Percentiles rank a stretch among this genome's conserved stretches.
Conservation (phyloP, 2,113 vertebrate genomes). For the Austrofundulus limnaeus region DNA sequence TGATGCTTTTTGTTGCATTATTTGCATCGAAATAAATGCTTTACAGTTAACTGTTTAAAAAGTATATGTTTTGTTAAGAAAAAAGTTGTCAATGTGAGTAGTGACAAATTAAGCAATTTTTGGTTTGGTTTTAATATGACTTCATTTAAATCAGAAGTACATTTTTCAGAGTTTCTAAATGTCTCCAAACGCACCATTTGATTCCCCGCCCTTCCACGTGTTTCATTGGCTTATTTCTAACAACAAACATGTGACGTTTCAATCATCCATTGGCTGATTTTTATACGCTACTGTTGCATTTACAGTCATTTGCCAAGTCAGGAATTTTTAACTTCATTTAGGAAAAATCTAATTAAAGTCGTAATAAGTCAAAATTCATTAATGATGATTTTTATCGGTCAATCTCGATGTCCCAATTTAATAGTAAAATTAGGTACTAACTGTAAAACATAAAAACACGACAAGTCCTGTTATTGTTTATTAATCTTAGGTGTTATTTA, state of each 20-base stretch:
- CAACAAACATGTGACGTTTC: background rate
- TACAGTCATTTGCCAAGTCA: background rate
- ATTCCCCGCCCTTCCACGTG: conserved; percentile 25
- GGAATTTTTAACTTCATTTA: background rate
- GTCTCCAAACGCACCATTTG: background rate
- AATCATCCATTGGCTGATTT: conserved; percentile 47
- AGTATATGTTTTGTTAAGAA: no score
- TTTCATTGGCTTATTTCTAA: conserved; percentile 46
- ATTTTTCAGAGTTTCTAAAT: background rate
- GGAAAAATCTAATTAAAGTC: background rate
- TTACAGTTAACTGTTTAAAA: no score
- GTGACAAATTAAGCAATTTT: no score
- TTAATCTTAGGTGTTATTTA: background rate
- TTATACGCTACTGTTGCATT: background rate
- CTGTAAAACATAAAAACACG: background rate
- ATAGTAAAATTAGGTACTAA: background rate
- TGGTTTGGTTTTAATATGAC: no score
- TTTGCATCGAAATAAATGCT: no score
- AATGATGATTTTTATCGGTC: background rate
- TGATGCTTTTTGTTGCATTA: no score
- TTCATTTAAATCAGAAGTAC: no score
- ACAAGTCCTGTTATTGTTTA: background rate
- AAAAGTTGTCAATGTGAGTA: no score
- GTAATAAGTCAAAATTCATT: background rate
- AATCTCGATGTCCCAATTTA: background rate